Evolutionary conservation across 2,113 vertebrate genomes (phyloP).

Genomic region (Gavia stellata): DNA sequence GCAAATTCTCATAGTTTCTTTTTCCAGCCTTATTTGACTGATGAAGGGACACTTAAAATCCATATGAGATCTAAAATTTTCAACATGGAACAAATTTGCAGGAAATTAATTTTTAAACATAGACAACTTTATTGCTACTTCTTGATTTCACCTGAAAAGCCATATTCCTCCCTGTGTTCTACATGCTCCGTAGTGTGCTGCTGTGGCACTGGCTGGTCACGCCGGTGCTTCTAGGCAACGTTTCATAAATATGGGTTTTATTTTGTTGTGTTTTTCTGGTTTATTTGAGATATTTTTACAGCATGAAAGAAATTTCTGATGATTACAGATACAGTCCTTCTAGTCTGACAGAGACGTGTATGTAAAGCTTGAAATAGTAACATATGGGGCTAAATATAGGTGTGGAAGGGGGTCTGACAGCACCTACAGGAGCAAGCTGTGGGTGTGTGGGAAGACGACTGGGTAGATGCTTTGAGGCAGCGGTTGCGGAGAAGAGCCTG

Average conservation of each 20-base stretch:
- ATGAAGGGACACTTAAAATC: background rate
- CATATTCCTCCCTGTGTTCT: background rate
- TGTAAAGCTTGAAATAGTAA: background rate
- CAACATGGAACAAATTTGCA: background rate
- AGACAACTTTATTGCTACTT: accelerated
- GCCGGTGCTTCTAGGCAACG: background rate
- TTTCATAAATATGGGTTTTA: background rate
- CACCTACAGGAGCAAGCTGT: background rate
- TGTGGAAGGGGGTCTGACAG: background rate
- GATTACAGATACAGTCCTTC: background rate
- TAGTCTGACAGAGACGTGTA: background rate
- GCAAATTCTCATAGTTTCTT: background rate
- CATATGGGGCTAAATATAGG: background rate
- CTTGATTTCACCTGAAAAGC: background rate
- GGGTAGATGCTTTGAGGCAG: background rate
- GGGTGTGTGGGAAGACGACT: too few species aligned
- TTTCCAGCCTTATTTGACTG: background rate
- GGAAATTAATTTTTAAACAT: background rate
- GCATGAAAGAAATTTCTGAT: background rate
- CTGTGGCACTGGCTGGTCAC: background rate
- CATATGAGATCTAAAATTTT: background rate
- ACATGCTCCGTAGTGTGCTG: background rate
- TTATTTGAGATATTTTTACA: background rate
- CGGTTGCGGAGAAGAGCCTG: background rate
- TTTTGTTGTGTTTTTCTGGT: background rate